Percentiles rank a stretch among this genome's conserved stretches.
Conservation (phyloP, 2,797 vertebrate genomes). For the Malacoctenus gilli region DNA sequence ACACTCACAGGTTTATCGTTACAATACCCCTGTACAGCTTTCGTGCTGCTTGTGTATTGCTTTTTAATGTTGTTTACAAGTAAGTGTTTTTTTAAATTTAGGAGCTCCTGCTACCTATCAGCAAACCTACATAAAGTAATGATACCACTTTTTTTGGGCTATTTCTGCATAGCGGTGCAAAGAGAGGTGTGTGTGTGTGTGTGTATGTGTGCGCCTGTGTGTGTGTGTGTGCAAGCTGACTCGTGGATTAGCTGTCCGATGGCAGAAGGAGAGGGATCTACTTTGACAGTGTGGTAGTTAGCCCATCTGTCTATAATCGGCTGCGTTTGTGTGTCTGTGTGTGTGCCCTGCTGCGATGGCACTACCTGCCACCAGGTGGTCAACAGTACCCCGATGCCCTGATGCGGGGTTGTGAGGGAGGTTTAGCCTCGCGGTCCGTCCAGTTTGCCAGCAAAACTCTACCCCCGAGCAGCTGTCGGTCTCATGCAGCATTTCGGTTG, state of each 20-base stretch:
- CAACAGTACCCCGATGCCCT: slow-evolving; percentile 59
- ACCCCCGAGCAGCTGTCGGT: slow-evolving; percentile 33
- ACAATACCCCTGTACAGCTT: slow-evolving; percentile 19
- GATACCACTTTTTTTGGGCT: slow-evolving; percentile 28
- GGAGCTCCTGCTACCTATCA: slow-evolving; percentile 24
- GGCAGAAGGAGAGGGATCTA: slow-evolving; percentile 77
- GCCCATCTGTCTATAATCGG: slow-evolving; percentile 85
- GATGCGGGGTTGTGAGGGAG: slow-evolving; percentile 41
- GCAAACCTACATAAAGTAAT: slow-evolving; percentile 21
- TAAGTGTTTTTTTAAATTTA: slow-evolving; percentile 19
- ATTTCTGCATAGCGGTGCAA: slow-evolving; percentile 30
- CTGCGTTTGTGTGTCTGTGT: slow-evolving; percentile 37
- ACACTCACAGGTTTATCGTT: slow-evolving; percentile 32
- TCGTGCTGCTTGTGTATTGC: slow-evolving; percentile 15
- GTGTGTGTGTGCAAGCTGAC: slow-evolving; percentile 40
- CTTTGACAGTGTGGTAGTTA: slow-evolving; percentile 80
- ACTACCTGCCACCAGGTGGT: slow-evolving; percentile 75
- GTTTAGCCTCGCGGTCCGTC: slow-evolving; percentile 5
- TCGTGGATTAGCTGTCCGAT: slow-evolving; percentile 68
- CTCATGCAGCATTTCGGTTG: neutral
- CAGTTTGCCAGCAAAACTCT: slow-evolving; percentile 27
- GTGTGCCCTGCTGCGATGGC: slow-evolving; percentile 42
- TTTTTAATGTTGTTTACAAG: slow-evolving; percentile 1
- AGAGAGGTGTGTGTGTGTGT: slow-evolving; percentile 3
- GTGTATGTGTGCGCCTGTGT: neutral